Evolutionary conservation across 1,140 invertebrate genomes (phyloP), one percentile per base, ranked within the genome.

Genomic region (Cylas formicarius): DNA sequence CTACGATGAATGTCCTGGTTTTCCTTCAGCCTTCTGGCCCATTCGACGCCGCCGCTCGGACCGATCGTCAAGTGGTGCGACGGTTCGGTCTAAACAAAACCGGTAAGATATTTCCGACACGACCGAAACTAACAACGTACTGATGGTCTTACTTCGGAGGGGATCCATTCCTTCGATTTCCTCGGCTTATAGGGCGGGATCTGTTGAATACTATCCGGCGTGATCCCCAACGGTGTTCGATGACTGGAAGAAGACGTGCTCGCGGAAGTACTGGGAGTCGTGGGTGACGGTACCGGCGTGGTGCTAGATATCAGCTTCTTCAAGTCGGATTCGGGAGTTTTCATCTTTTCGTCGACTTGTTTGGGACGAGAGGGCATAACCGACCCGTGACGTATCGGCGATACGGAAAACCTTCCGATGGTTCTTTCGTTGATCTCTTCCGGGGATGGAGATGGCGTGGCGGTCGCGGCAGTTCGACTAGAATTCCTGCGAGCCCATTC

Each of bases 401-500:
- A 66, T 16, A 66, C 64, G 26, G 61, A 65, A 56, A 66, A 66
- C 61, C 62, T 58, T 44, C 64, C 64, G 24, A 66, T 61, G 0
- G 57, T 43, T 44, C 64, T 62, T 3, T 58, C 44, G 13, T 56
- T 45, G 18, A 50, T 8, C 35, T 65, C 63, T 38, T 65, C 63
- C 1, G 63, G 63, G 4, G 62, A 60, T 5, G 61, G 57, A 8
- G 54, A 50, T 3, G 46, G 46, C 14, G 60, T 59, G 8, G 53
- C 52, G 4, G 60, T 63, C 26, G 52, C 58, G 1, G 57, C 37
- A n/a, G 60, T 39, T 24, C 63, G 44, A 27, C 60, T 65, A 7
- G 63, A 81, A 62, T 85, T 81, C 32, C 82, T 69, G 26, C 86
- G 66, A 38, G 86, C 76, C 67, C 85, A 88, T 67, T 90, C 85